phyloP scores from a whole-genome alignment of 2,113 vertebrate genomes.

The Hippocampus barbouri region DNA sequence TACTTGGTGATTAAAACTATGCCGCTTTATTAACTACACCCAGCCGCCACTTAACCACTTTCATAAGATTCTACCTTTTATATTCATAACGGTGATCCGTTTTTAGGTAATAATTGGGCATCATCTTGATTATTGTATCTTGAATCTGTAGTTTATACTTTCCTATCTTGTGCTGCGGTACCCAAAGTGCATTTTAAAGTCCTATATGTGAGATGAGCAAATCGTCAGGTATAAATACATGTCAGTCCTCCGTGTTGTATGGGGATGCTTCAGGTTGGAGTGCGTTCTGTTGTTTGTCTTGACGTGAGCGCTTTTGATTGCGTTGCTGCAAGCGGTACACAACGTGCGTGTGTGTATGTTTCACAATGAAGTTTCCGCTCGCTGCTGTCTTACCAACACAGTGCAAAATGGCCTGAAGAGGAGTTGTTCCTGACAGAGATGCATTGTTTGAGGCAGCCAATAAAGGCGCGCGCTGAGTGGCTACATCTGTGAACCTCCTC shows the following conservation, averaged over 20 bases:
- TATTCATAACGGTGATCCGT: neutral
- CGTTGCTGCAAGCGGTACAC: constrained; percentile 40
- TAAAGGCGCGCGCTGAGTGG: constrained; percentile 71
- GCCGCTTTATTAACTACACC: neutral
- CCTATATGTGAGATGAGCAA: neutral
- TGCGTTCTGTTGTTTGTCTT: constrained; percentile 28
- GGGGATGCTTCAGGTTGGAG: constrained; percentile 24
- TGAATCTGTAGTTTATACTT: neutral
- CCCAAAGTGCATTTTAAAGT: neutral
- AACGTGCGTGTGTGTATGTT: constrained; percentile 58
- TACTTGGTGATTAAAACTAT: neutral
- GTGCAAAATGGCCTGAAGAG: constrained; percentile 58
- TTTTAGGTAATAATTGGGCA: neutral
- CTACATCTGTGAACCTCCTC: constrained; percentile 76
- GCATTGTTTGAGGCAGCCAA: constrained; percentile 69
- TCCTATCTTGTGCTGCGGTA: neutral
- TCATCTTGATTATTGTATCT: neutral
- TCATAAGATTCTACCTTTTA: neutral
- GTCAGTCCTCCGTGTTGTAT: constrained; percentile 2
- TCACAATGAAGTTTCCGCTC: constrained; percentile 53
- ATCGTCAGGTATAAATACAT: neutral
- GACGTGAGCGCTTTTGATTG: constrained; percentile 39
- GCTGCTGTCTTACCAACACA: constrained; percentile 44
- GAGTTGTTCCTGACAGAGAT: constrained; percentile 70
- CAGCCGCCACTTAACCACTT: neutral